phyloP scores from a whole-genome alignment of 2,113 vertebrate genomes.

The Nibea coibor region DNA sequence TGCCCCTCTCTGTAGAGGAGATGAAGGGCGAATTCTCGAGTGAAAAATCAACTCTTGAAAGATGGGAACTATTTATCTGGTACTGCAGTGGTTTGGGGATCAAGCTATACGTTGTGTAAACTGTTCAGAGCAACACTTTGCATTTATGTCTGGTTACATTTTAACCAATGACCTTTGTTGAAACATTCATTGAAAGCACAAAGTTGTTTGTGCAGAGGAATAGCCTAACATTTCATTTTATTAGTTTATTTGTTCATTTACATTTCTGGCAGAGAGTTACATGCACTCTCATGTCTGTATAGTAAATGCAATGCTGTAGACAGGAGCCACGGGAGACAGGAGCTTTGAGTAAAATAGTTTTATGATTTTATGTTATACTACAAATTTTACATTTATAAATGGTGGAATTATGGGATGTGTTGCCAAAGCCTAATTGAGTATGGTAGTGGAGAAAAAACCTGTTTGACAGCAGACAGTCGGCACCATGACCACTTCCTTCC shows the following conservation, averaged over 20 bases:
- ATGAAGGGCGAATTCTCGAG: slow-evolving; percentile 14
- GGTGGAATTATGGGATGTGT: neutral
- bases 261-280: neutral
- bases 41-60: slow-evolving; percentile 3
- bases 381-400: neutral
- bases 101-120: neutral
- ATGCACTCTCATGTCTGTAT: neutral
- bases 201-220: neutral
- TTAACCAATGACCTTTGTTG: too few species aligned
- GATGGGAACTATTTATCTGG: neutral
- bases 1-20: slow-evolving; percentile 1
- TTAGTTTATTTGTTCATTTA: neutral
- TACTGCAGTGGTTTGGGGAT: neutral
- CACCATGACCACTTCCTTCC: slow-evolving; percentile 59
- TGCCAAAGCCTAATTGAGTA: too few species aligned
- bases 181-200: too few species aligned
- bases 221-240: neutral
- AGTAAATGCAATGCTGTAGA: too few species aligned
- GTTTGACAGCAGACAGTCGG: slow-evolving; percentile 41
- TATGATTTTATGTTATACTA: neutral
- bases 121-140: neutral
- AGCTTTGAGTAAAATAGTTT: neutral
- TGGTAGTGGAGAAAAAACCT: neutral
- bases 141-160: neutral
- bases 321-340: neutral